Percentiles rank a stretch among this genome's conserved stretches.
Conservation (phyloP, 1,140 invertebrate species). For the Aphis craccivora region DNA sequence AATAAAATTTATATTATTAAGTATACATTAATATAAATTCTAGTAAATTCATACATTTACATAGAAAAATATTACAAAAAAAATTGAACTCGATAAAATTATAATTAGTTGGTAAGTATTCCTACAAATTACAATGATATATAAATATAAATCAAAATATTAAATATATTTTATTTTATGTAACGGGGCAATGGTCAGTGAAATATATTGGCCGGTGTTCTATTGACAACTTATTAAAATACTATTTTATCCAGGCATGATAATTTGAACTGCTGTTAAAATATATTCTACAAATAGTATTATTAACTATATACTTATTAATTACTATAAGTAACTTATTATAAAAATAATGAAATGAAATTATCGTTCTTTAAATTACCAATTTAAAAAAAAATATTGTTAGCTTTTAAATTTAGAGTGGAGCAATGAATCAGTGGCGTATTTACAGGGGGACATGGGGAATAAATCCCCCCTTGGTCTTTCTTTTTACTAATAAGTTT, state of each 20-base stretch:
- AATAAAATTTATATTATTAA: not conserved
- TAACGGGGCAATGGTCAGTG: not conserved
- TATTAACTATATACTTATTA: too few relatives aligned
- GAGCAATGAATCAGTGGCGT: too few relatives aligned
- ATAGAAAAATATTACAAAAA: not conserved
- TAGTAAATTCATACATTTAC: not conserved
- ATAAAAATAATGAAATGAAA: not conserved
- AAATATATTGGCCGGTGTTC: not conserved
- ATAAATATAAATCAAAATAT: not conserved
- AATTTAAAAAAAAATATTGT: not conserved
- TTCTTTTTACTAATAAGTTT: too few relatives aligned
- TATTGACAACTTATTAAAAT: too few relatives aligned
- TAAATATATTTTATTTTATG: not conserved
- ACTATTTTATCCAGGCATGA: too few relatives aligned
- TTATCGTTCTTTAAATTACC: not conserved
- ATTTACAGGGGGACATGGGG: too few relatives aligned
- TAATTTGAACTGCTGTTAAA: too few relatives aligned
- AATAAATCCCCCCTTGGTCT: too few relatives aligned
- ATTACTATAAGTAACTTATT: too few relatives aligned
- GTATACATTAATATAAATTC: not conserved
- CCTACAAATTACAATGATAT: not conserved
- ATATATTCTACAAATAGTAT: too few relatives aligned
- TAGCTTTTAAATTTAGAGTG: too few relatives aligned
- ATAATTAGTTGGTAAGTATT: not conserved
- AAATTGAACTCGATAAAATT: not conserved